A percentile compares a stretch with the other conserved stretches of the same genome.
These are phyloP conservation scores for Azorinus chamasolen DNA, from an alignment of 2,888 invertebrate species.

Conservation along the genomic window DNA sequence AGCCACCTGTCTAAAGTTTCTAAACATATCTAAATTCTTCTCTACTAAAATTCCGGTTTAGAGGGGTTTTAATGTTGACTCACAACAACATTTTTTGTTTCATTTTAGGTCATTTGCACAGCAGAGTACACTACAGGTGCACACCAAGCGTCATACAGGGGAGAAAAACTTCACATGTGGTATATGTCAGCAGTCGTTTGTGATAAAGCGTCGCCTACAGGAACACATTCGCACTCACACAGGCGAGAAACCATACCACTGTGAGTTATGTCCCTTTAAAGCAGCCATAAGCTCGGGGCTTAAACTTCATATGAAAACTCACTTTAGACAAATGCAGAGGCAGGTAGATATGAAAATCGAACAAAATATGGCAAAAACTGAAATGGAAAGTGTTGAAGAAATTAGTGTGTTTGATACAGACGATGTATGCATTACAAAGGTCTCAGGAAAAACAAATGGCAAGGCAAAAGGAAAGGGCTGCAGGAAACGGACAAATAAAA, in stretches of 20 bases:
- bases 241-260: constrained; percentile 59
- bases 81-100: too few relatives aligned
- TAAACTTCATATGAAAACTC: constrained; percentile 43
- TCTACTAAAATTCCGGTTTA: too few relatives aligned
- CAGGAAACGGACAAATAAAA: too few relatives aligned
- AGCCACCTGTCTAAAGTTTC: too few relatives aligned
- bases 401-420: too few relatives aligned
- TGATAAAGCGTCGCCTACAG: constrained; percentile 34
- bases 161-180: constrained; percentile 56
- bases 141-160: constrained; percentile 47
- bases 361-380: too few relatives aligned
- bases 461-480: too few relatives aligned
- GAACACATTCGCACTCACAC: constrained; percentile 52
- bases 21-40: too few relatives aligned
- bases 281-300: constrained; percentile 34
- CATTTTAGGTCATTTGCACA: constrained; percentile 47
- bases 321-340: constrained; percentile 27
- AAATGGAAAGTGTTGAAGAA: too few relatives aligned
- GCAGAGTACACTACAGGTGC: constrained; percentile 40
- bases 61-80: too few relatives aligned
- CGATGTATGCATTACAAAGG: too few relatives aligned
- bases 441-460: too few relatives aligned
- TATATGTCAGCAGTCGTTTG: constrained; percentile 47
- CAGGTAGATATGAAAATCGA: background rate
- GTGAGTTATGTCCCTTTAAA: constrained; percentile 35